Percentiles rank a stretch among this genome's conserved stretches.
phyloP scores from a whole-genome alignment of 2,797 vertebrate genomes.

The Gobionotothen gibberifrons region DNA sequence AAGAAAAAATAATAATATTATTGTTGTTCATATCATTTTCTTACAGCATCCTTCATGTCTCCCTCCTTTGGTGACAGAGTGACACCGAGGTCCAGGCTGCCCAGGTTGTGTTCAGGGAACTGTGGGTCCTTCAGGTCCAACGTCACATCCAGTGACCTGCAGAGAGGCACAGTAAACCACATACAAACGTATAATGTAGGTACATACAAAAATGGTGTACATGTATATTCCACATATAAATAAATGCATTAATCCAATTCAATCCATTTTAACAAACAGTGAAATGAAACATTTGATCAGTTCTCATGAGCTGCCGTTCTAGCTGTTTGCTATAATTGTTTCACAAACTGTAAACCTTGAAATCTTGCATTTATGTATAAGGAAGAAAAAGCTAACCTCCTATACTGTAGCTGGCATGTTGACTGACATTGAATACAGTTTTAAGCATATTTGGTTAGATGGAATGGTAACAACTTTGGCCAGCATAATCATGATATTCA shows the following conservation, averaged over 20 bases:
- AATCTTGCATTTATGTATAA: not conserved
- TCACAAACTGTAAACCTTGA: not conserved
- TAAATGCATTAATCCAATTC: not conserved
- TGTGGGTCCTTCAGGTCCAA: conserved; percentile 92
- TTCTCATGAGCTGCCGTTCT: not conserved
- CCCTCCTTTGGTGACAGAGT: conserved; percentile 88
- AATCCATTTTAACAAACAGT: not conserved
- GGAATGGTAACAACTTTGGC: too few relatives aligned
- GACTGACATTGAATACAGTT: not conserved
- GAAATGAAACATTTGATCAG: not conserved
- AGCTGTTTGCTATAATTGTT: not conserved
- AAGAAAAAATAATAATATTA: conserved; percentile 19
- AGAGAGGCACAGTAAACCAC: conserved; percentile 26
- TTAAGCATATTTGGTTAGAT: too few relatives aligned
- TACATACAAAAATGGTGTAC: not conserved
- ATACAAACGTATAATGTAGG: not conserved
- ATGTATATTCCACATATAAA: conserved; percentile 8
- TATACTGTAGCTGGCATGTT: not conserved
- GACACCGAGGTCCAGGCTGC: conserved; percentile 88
- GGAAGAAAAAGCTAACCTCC: not conserved
- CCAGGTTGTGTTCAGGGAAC: conserved; percentile 92
- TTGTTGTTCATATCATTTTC: conserved; percentile 40
- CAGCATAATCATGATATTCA: too few relatives aligned
- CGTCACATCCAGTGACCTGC: conserved; percentile 89
- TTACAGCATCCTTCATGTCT: conserved; percentile 90